phyloP scores from a whole-genome alignment of 2,113 vertebrate genomes.

The Phasianus colchicus region DNA sequence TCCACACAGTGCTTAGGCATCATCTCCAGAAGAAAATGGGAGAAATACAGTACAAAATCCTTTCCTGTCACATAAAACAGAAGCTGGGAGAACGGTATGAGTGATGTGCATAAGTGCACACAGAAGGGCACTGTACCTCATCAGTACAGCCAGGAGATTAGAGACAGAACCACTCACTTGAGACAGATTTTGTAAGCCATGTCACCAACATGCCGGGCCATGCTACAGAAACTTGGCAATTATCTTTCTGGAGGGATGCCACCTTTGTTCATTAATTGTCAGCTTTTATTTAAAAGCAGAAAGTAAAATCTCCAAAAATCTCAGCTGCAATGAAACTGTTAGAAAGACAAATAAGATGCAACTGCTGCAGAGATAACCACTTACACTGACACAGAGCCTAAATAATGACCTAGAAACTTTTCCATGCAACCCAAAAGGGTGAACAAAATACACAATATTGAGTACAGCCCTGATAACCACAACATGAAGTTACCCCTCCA shows the following conservation, averaged over 20 bases:
- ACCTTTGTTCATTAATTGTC: not conserved
- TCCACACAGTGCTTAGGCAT: not conserved
- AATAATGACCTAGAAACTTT: not conserved
- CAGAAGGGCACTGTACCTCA: not conserved
- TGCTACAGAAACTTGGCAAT: not conserved
- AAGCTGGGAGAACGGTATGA: not conserved
- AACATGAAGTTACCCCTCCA: not conserved
- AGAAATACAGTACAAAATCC: not conserved
- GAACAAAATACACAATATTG: not conserved
- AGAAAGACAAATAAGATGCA: not conserved
- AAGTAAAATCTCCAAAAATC: not conserved
- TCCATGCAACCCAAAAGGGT: not conserved
- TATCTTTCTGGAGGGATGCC: not conserved
- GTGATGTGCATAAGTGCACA: rapidly evolving
- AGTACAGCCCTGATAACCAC: not conserved
- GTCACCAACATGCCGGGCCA: not conserved
- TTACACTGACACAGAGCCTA: not conserved
- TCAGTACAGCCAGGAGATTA: not conserved
- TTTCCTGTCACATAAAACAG: not conserved
- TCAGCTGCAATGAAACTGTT: not conserved
- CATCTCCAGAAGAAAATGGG: not conserved
- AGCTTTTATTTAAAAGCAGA: not conserved
- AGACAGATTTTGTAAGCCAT: not conserved
- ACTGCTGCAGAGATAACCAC: not conserved
- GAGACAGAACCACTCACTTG: not conserved